Conservation (phyloP, 2,888 invertebrate species). For the Autographa pulchrina region DNA sequence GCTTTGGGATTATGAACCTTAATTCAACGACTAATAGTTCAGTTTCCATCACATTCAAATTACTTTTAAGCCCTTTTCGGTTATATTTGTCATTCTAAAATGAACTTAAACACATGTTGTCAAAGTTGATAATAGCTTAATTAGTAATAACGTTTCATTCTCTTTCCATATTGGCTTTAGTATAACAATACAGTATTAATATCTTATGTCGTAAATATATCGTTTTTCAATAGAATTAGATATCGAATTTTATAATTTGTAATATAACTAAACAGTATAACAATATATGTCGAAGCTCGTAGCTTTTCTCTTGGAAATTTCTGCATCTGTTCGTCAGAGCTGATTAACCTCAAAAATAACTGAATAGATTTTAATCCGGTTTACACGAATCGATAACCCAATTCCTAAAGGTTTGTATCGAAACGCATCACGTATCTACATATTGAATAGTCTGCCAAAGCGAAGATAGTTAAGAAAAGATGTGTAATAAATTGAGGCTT, state of each 20-base stretch:
- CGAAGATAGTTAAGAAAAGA: neutral
- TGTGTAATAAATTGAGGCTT: neutral
- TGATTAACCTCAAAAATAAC: conserved; percentile 4
- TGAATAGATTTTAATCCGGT: conserved; percentile 1
- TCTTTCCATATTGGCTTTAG: too few relatives aligned
- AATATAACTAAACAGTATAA: neutral
- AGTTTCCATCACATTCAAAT: too few relatives aligned
- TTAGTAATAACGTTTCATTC: too few relatives aligned
- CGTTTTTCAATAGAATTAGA: neutral
- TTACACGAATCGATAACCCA: neutral
- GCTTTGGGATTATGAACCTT: too few relatives aligned
- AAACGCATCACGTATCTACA: neutral
- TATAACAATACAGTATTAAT: neutral
- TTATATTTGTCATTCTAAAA: too few relatives aligned
- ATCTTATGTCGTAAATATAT: neutral
- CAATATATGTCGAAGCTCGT: neutral
- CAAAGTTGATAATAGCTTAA: too few relatives aligned
- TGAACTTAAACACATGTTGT: too few relatives aligned
- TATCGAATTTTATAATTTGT: neutral
- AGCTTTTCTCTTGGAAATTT: neutral
- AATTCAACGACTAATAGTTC: too few relatives aligned
- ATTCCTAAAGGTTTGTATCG: neutral
- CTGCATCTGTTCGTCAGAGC: neutral
- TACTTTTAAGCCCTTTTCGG: too few relatives aligned
- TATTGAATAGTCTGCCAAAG: neutral